A percentile compares a stretch with the other conserved stretches of the same genome.
phyloP scores from a whole-genome alignment of 1,140 invertebrate genomes.

The Aphelenchoides fujianensis region DNA sequence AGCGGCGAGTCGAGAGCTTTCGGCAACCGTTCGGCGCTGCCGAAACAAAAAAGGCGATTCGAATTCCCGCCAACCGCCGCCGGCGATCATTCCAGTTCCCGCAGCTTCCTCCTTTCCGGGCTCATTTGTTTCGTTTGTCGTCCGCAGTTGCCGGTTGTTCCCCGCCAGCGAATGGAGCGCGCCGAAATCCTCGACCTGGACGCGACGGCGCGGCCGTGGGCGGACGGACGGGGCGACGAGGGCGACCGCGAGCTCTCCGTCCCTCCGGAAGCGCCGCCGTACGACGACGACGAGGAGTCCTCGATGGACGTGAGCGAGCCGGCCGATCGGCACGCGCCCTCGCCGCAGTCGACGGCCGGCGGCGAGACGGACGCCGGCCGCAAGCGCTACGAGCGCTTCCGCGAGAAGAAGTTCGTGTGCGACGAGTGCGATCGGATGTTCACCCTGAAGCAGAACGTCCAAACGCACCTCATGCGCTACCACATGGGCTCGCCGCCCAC shows the following conservation, averaged over 20 bases:
- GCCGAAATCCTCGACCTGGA: neutral
- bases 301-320: neutral
- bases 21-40: too few relatives aligned
- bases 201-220: conserved; percentile 9
- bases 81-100: too few relatives aligned
- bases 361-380: too few relatives aligned
- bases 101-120: too few relatives aligned
- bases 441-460: conserved; percentile 22
- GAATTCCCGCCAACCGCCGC: too few relatives aligned
- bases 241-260: neutral
- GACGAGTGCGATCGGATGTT: conserved; percentile 17
- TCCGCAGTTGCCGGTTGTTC: too few relatives aligned
- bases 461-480: conserved; percentile 11
- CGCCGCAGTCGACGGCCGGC: too few relatives aligned
- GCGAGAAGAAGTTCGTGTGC: conserved; percentile 19
- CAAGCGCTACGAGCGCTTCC: conserved; percentile 16
- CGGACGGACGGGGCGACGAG: neutral
- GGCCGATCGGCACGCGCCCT: too few relatives aligned
- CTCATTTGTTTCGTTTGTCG: too few relatives aligned
- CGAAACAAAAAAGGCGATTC: too few relatives aligned
- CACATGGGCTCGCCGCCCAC: neutral
- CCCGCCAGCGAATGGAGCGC: too few relatives aligned
- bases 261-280: neutral
- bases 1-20: too few relatives aligned
- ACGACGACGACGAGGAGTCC: neutral